Percentiles rank a stretch among this genome's conserved stretches.
These are phyloP conservation scores for Aptenodytes forsteri DNA, from an alignment of 2,113 vertebrate genomes.

Conservation along the genomic window DNA sequence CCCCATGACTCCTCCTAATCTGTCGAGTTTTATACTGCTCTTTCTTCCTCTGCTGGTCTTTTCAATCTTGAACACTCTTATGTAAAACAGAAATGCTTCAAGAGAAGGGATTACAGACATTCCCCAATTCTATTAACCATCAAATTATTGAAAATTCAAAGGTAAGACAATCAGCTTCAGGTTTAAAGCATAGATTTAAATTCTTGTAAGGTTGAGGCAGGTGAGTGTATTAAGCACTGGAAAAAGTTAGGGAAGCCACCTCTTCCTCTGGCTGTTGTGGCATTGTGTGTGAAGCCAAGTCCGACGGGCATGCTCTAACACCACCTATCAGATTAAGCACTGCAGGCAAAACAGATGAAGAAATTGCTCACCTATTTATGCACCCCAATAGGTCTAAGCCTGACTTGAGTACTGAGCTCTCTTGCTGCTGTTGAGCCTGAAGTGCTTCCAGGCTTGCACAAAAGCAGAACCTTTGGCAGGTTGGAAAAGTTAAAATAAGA, in stretches of 20 bases:
- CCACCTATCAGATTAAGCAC: neutral
- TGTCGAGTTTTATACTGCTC: neutral
- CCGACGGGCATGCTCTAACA: neutral
- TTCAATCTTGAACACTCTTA: neutral
- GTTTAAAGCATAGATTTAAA: neutral
- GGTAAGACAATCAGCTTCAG: neutral
- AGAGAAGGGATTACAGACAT: neutral
- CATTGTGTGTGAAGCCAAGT: neutral
- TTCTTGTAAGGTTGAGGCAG: neutral
- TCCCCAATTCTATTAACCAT: neutral
- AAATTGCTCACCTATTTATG: neutral
- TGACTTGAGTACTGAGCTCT: neutral
- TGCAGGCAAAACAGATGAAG: neutral
- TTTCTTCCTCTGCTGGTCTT: neutral
- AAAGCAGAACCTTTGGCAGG: neutral
- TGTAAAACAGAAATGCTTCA: neutral
- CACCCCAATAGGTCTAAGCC: neutral
- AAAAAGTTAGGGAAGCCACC: neutral
- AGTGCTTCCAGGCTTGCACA: neutral
- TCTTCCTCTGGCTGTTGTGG: neutral
- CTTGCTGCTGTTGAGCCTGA: neutral
- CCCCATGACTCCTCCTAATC: conserved; percentile 29
- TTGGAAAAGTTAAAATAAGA: neutral
- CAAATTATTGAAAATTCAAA: no score
- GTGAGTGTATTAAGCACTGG: neutral